Evolutionary conservation across 2,797 vertebrate genomes (phyloP).

Genomic region (Alcedo quadribrachys): DNA sequence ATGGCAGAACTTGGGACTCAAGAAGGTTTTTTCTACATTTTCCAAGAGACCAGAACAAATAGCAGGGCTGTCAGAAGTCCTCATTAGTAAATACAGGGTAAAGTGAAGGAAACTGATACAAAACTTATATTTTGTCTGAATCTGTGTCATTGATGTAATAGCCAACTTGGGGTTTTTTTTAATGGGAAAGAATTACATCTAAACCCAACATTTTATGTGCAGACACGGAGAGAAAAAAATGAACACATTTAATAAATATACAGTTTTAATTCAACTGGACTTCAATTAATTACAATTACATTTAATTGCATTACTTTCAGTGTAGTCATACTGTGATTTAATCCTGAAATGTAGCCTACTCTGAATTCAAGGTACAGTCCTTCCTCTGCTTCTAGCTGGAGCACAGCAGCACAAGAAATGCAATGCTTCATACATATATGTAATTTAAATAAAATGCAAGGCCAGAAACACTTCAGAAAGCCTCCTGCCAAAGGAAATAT

Average conservation of each 20-base stretch:
- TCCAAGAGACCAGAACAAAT: background rate
- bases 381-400: background rate
- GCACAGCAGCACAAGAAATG: background rate
- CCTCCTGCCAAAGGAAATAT: background rate
- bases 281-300: background rate
- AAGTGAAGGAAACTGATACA: background rate
- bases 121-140: background rate
- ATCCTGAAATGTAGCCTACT: background rate
- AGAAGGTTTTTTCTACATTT: background rate
- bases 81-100: background rate
- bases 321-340: background rate
- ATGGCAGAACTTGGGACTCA: background rate
- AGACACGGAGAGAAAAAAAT: background rate
- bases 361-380: background rate
- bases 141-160: background rate
- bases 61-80: background rate
- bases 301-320: background rate
- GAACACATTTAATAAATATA: fast-evolving
- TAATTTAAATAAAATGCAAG: background rate
- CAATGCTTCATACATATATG: background rate
- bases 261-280: background rate
- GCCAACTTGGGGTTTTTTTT: background rate
- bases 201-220: background rate
- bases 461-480: background rate
- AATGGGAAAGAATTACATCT: background rate